Evolutionary conservation across 2,888 invertebrate genomes (phyloP), one percentile per base, ranked within the genome.

Genomic region (Asteroscopus sphinx): DNA sequence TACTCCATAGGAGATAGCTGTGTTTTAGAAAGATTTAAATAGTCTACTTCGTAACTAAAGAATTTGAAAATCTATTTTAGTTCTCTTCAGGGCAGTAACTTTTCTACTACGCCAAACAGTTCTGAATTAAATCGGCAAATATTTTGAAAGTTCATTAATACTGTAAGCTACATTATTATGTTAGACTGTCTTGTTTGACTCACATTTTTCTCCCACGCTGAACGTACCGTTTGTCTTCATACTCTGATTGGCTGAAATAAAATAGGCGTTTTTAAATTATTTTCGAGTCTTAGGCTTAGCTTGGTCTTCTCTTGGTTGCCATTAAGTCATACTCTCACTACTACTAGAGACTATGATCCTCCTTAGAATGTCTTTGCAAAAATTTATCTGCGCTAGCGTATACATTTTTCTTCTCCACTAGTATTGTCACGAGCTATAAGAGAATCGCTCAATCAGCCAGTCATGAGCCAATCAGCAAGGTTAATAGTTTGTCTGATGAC

Each of bases 71-170:
- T 16, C 32, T 8, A 37, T 33, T 36, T 39, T 2, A 26, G 25
- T 26, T 30, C 12, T 35, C 9, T 53, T 13, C 1, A 0, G 32
- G 1, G 53, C 21, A 15, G 35, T 51, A 42, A 52, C 7, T 68
- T 45, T 11, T 5, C 37, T 5, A 12, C 40, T 28, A 16, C 16
- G 40, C 16, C 9, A 30, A 54, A 45, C 32, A 48, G 6, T 33
- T 35, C 15, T 60, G 21, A 67, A 30, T 44, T 28, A 44, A 0
- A 4, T 1, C 0, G 11, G 21, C 15, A 40, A 48, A 52, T 44
- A 30, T 60, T 68, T 44, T 36, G 37, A 60, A 36, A 32, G 3
- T 13, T 21, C 12, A 46, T 59, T 37, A 41, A 3, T 36, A 11
- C 9, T 41, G 21, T 36, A 17, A 3, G 12, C 36, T 9, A 33